Base-by-base conservation (phyloP, 1,140 invertebrate species). In the Bombus affinis region DNA sequence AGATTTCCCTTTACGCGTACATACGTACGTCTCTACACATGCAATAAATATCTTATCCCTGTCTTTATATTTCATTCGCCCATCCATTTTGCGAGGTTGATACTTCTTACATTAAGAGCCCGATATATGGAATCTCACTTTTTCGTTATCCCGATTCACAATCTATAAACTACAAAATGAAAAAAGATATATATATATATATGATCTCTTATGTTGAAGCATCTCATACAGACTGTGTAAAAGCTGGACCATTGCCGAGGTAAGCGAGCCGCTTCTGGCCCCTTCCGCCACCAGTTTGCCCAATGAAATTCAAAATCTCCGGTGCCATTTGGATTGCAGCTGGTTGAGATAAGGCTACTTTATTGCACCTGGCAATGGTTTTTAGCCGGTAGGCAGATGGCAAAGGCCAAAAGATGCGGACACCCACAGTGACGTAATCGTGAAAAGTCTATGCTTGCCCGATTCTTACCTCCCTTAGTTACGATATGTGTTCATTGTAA, bases 271-370 rank as follows among this genome's bases (percentile, higher is more conserved):
- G 22, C n/a, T 76, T 70, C 74, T 28, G 28, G 37, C 47, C 65
- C 13, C 44, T 70, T 35, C 82, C 13, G 65, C 83, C 65, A 39
- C 76, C 83, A 39, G 73, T 85, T 85, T 85, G 53, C 53, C 83
- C 83, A 85, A 85, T 72, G 88, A 92, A 93, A 92, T 91, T 92
- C 90, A 91, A 92, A 92, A 94, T 92, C 90, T 91, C 89, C 84
- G 83, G 89, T 86, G 84, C 83, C 88, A 90, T 91, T 90, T 77
- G 85, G 91, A 86, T 89, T 90, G 72, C 77, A 89, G 87, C 88
- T 91, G 79, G 79, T 73, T 62, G 82, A 86, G 93, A 93, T 93
- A 93, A 93, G 90, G 86, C 83, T 83, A 89, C 86, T 92, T 92
- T 93, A 92, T 89, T 90, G 53, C 72, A 85, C 42, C 75, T 85